Evolutionary conservation across 2,797 vertebrate genomes (phyloP).

Genomic region (Poecile montanus): DNA sequence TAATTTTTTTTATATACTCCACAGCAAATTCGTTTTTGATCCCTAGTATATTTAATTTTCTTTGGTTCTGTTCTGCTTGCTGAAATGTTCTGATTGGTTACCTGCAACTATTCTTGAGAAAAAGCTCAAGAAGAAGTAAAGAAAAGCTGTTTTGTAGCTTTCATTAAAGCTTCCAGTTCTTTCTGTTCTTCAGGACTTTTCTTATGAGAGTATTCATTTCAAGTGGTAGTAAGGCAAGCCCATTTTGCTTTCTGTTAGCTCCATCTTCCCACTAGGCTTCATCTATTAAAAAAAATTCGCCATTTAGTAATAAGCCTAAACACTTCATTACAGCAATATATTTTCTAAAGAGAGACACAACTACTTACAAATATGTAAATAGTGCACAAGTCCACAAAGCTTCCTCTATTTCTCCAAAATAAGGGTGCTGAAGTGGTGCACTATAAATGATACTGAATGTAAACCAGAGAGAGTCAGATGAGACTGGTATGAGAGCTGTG

Average conservation of each 20-base stretch:
- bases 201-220: not conserved
- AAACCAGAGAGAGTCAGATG: not conserved
- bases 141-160: not conserved
- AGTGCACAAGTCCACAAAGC: not conserved
- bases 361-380: not conserved
- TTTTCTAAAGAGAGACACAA: not conserved
- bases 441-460: not conserved
- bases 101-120: not conserved
- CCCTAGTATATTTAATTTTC: not conserved
- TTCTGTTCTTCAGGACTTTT: not conserved
- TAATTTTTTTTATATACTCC: not conserved
- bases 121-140: not conserved
- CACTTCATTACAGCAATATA: not conserved
- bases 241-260: not conserved
- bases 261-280: not conserved
- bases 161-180: not conserved
- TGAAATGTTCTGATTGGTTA: not conserved
- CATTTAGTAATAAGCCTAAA: not conserved
- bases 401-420: not conserved
- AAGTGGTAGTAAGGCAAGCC: not conserved
- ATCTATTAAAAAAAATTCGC: not conserved
- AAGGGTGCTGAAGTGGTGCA: not conserved
- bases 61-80: not conserved
- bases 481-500: not conserved
- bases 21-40: not conserved